A percentile compares a stretch with the other conserved stretches of the same genome.
Conservation (phyloP, 2,797 vertebrate species). For the Holocentrus rufus region DNA sequence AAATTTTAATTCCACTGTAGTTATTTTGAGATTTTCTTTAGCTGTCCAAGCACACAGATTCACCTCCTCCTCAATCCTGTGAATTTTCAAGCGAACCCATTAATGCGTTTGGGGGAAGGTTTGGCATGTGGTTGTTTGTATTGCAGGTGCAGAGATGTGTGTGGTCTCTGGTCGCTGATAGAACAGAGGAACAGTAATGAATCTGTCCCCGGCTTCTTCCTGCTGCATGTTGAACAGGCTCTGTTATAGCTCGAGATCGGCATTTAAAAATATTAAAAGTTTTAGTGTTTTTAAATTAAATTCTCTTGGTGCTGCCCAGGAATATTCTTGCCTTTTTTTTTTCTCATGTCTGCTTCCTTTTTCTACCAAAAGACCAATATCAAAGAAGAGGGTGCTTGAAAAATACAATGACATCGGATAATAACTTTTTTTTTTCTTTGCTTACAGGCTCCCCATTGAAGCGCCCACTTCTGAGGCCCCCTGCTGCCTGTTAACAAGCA, state of each 20-base stretch:
- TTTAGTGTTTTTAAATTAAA: background rate
- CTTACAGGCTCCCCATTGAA: slow-evolving; percentile 54
- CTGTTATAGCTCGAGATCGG: background rate
- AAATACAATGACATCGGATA: slow-evolving; percentile 15
- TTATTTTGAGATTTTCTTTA: background rate
- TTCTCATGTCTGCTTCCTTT: background rate
- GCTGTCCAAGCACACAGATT: background rate
- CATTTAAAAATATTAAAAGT: background rate
- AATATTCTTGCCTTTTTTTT: background rate
- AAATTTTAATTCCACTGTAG: slow-evolving; percentile 1
- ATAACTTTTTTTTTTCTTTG: slow-evolving; percentile 30
- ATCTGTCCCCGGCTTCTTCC: background rate
- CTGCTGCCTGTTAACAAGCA: slow-evolving; percentile 66
- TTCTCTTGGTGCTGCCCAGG: background rate
- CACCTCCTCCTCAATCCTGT: background rate
- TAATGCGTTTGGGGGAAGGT: background rate
- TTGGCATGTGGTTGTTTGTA: background rate
- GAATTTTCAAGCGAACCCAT: background rate
- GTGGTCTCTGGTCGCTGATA: background rate
- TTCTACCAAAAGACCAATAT: background rate
- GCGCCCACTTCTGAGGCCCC: slow-evolving; percentile 48
- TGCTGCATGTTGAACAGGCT: background rate
- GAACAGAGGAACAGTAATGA: background rate
- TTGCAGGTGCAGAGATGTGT: background rate
- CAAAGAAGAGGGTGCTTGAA: background rate